Conservation (phyloP, 2,888 invertebrate species). For the Agriotes lineatus region DNA sequence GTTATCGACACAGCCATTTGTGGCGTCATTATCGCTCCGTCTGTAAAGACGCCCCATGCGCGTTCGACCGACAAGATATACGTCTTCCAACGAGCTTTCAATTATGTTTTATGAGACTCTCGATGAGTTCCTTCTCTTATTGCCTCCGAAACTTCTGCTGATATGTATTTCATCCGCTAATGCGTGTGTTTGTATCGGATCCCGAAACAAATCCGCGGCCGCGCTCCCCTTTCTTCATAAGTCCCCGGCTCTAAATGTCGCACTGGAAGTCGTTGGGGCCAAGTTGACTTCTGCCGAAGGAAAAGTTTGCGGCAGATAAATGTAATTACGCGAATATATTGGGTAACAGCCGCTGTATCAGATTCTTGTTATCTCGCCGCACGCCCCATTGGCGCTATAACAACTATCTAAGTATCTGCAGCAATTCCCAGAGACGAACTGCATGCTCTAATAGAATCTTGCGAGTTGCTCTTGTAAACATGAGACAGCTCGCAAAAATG, state of each 20-base stretch:
- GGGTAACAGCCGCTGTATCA: not conserved
- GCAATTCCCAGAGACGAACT: not conserved
- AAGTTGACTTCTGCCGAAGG: not conserved
- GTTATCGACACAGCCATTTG: constrained; percentile 61
- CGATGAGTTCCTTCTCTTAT: constrained; percentile 32
- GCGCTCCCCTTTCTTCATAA: too few relatives aligned
- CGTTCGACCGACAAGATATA: constrained; percentile 58
- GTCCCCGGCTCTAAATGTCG: too few relatives aligned
- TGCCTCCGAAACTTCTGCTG: constrained; percentile 20
- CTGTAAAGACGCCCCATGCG: constrained; percentile 55
- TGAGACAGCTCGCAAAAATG: too few relatives aligned
- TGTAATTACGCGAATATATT: not conserved
- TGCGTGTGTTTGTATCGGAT: constrained; percentile 1
- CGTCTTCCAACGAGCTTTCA: constrained; percentile 60
- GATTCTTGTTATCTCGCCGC: not conserved
- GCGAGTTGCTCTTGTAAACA: not conserved
- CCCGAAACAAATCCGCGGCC: constrained; percentile 1
- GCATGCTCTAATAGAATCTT: not conserved
- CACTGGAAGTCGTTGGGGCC: too few relatives aligned
- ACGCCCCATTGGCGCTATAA: not conserved
- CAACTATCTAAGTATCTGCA: not conserved
- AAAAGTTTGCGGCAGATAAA: not conserved
- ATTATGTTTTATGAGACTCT: constrained; percentile 57
- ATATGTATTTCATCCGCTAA: constrained; percentile 17
- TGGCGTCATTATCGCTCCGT: constrained; percentile 59